phyloP scores from a whole-genome alignment of 2,113 vertebrate genomes.

The Phocoena sinus region DNA sequence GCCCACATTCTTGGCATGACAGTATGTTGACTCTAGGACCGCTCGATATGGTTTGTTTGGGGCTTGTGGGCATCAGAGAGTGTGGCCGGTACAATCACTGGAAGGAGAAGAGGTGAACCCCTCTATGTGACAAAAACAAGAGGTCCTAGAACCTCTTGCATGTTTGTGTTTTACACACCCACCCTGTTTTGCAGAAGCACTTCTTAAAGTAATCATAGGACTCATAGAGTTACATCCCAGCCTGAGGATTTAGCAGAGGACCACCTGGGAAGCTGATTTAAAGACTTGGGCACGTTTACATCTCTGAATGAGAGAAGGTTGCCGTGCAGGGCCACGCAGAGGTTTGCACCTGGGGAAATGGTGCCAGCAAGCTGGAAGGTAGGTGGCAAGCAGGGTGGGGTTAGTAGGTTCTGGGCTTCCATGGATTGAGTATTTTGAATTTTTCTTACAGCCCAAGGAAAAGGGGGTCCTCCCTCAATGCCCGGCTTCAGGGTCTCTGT shows the following conservation, averaged over 20 bases:
- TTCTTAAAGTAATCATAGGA: background rate
- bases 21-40: background rate
- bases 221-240: background rate
- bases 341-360: background rate
- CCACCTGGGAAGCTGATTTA: background rate
- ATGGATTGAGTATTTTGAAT: background rate
- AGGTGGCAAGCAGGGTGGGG: background rate
- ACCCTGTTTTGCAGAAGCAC: background rate
- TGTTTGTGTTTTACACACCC: too few species aligned
- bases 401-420: background rate
- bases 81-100: background rate
- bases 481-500: background rate
- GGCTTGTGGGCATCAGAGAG: background rate
- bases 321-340: fast-evolving
- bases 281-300: background rate
- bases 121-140: background rate
- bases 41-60: background rate
- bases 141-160: background rate
- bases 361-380: background rate
- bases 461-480: background rate
- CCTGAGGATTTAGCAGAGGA: background rate
- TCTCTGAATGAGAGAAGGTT: background rate
- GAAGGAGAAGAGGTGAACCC: background rate
- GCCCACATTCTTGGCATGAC: background rate
- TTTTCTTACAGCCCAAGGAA: background rate